Conservation (phyloP, 2,113 vertebrate genomes). For the Lipotes vexillifer region DNA sequence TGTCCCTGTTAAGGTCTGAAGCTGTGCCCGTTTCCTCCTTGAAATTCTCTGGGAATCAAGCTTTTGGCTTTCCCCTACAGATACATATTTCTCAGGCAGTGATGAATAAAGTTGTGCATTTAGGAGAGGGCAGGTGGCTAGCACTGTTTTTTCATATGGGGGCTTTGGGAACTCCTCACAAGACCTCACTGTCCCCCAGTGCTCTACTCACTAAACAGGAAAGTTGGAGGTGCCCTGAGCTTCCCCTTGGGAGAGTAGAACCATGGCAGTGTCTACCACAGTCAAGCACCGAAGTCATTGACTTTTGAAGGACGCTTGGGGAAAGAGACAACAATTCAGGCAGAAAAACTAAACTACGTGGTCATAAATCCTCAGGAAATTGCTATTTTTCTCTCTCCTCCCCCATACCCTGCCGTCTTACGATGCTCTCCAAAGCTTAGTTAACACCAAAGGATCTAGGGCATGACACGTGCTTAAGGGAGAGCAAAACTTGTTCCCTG, state of each 20-base stretch:
- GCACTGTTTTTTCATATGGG: not conserved
- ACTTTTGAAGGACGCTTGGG: not conserved
- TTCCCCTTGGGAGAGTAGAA: not conserved
- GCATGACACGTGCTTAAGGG: not conserved
- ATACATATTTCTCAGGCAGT: not conserved
- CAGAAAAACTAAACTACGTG: not conserved
- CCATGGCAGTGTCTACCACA: not conserved
- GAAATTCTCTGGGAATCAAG: not conserved
- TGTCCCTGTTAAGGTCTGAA: not conserved
- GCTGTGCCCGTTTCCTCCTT: not conserved
- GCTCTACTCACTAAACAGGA: not conserved
- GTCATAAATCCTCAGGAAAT: conserved; percentile 3
- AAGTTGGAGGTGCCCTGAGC: not conserved
- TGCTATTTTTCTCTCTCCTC: not conserved
- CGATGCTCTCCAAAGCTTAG: not conserved
- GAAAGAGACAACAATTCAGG: not conserved
- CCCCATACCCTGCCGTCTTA: not conserved
- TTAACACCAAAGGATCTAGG: not conserved
- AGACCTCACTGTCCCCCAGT: not conserved
- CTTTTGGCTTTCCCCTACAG: not conserved
- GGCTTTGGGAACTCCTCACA: not conserved
- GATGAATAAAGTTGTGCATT: not conserved
- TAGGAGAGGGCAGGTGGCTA: not conserved
- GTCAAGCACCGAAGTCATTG: not conserved
- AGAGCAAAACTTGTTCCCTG: not conserved